Evolutionary conservation across 2,888 invertebrate species (phyloP), one percentile per base, ranked within the genome.

Genomic region (Latrodectus elegans): DNA sequence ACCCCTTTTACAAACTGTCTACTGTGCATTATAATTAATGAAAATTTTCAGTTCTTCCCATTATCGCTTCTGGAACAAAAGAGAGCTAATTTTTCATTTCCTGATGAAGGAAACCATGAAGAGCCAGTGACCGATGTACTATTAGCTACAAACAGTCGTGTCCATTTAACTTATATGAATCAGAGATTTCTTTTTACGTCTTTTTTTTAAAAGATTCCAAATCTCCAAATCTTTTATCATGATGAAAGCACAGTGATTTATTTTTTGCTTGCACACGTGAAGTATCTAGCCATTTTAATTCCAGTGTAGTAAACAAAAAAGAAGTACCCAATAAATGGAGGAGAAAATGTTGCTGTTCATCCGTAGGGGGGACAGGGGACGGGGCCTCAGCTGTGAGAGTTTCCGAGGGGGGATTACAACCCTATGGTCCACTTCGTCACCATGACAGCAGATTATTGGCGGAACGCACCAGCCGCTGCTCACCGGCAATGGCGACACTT

Each of bases 371-470:
- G 53, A 49, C 17, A 14, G 55, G n/a, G 38, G 22, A 22, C 15
- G 26, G 49, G 74, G 67, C 26, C 84, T 84, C 84, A 78, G 78
- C 73, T 73, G 78, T 26, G 53, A 71, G 67, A 64, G 17, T 12
- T 53, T 55, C 73, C 78, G 55, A 55, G 72, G 78, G 78, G 68
- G 78, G 87, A 88, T 88, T 88, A 88, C 83, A 60, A 70, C 72
- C 78, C 82, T 83, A 88, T 88, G 87, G 87, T 68, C 74, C 72
- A 88, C 82, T 88, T 74, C 87, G 87, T 88, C 87, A 88, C 87
- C 65, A 49, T 88, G 87, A 88, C 87, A 88, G 87, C 82, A 88
- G 82, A 88, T 83, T 88, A 88, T 88, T 88, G 87, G 78, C 60
- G 77, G 55, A 87, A 77, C 86, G 84, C 67, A 38, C 60, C 53